These are phyloP conservation scores for Idaea aversata DNA, from an alignment of 2,888 invertebrate genomes.

Conservation along the genomic window DNA sequence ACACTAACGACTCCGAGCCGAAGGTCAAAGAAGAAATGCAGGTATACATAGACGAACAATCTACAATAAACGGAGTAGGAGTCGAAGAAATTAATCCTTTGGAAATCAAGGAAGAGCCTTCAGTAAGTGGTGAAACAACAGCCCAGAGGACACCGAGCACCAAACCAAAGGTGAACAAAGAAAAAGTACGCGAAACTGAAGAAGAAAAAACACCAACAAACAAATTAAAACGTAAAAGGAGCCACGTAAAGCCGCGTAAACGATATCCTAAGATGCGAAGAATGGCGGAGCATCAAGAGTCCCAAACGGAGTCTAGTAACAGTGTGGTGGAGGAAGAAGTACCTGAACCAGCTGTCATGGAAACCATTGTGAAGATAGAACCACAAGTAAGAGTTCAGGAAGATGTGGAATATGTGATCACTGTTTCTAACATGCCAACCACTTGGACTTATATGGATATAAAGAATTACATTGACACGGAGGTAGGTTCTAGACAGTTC, in stretches of 20 bases:
- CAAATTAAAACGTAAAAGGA: slow-evolving; percentile 10
- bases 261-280: background rate
- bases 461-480: slow-evolving; percentile 37
- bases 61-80: background rate
- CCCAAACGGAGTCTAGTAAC: background rate
- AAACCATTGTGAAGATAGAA: slow-evolving; percentile 5
- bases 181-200: background rate
- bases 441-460: slow-evolving; percentile 36
- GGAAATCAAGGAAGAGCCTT: background rate
- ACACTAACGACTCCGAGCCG: background rate
- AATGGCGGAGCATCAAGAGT: background rate
- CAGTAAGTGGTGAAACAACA: slow-evolving; percentile 1
- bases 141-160: background rate
- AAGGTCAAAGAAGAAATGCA: background rate
- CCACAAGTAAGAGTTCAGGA: slow-evolving; percentile 10
- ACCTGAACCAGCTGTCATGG: background rate
- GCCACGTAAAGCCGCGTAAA: slow-evolving; percentile 5
- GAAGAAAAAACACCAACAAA: slow-evolving; percentile 4
- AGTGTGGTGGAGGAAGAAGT: background rate
- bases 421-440: slow-evolving; percentile 34
- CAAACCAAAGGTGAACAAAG: background rate
- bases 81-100: background rate
- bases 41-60: background rate
- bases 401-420: slow-evolving; percentile 27
- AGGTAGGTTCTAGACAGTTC: slow-evolving; percentile 26